A percentile compares a stretch with the other conserved stretches of the same genome.
Evolutionary conservation across 2,797 vertebrate genomes (phyloP).

Genomic region (Mormyrops boulengeri): DNA sequence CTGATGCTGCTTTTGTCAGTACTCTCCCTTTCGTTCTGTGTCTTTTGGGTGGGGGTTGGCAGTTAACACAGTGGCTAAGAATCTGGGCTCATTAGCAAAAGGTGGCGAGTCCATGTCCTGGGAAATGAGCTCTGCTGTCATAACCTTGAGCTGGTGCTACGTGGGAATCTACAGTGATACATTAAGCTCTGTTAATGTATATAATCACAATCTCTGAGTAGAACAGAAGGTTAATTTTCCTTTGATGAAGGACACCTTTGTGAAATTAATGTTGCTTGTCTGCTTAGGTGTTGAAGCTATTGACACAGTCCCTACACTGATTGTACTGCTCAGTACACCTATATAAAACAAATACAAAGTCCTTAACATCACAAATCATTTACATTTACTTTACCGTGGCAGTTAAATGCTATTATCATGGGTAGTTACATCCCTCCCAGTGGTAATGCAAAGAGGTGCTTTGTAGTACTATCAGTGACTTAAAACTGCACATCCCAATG

Average conservation of each 20-base stretch:
- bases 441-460: neutral
- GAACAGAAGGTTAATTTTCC: neutral
- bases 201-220: neutral
- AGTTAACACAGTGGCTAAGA: neutral
- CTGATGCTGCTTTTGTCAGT: neutral
- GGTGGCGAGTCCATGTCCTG: neutral
- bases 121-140: slow-evolving; percentile 1
- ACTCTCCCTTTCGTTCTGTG: neutral
- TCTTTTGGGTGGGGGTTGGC: neutral
- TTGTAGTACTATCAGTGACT: neutral
- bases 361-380: neutral
- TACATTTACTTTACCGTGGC: neutral
- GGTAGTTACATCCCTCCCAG: neutral
- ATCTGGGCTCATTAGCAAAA: neutral
- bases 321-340: neutral
- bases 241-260: neutral
- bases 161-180: neutral
- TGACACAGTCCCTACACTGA: neutral
- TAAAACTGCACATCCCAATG: neutral
- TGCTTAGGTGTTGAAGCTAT: neutral
- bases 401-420: neutral
- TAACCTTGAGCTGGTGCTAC: neutral
- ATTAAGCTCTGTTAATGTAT: neutral
- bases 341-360: neutral
- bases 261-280: slow-evolving; percentile 1